Conservation (phyloP, 2,797 vertebrate species). For the Simalia tracyae region DNA sequence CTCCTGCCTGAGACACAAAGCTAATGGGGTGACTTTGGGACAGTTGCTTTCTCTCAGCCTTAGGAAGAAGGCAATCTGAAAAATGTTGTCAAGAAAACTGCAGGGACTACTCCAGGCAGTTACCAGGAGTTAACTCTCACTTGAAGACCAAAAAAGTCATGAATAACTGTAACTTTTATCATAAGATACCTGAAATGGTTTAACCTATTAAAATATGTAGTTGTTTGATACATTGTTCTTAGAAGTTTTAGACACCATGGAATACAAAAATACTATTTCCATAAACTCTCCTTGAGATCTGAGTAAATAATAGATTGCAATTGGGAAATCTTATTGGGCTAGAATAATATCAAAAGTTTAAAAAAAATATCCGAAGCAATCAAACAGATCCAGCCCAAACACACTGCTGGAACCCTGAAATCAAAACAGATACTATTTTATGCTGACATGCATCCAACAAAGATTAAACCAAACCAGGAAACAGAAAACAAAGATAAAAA, state of each 20-base stretch:
- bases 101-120: not conserved
- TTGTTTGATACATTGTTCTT: not conserved
- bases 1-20: not conserved
- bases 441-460: not conserved
- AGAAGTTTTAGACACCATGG: not conserved
- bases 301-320: slow-evolving; percentile 29
- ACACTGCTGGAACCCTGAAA: not conserved
- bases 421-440: slow-evolving; percentile 11
- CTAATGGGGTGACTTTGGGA: not conserved
- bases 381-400: not conserved
- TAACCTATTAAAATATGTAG: not conserved
- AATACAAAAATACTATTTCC: not conserved
- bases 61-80: not conserved
- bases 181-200: slow-evolving; percentile 13
- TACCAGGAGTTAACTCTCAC: not conserved
- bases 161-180: slow-evolving; percentile 35
- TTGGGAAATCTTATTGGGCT: not conserved
- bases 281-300: slow-evolving; percentile 6
- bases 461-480: slow-evolving; percentile 26
- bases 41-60: not conserved
- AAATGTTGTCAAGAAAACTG: not conserved
- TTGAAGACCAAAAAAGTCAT: not conserved
- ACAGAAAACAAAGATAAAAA: slow-evolving; percentile 10
- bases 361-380: slow-evolving; percentile 30
- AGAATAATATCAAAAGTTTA: slow-evolving; percentile 1